These are phyloP conservation scores for Unio delphinus DNA, from an alignment of 2,888 invertebrate species.

Conservation along the genomic window DNA sequence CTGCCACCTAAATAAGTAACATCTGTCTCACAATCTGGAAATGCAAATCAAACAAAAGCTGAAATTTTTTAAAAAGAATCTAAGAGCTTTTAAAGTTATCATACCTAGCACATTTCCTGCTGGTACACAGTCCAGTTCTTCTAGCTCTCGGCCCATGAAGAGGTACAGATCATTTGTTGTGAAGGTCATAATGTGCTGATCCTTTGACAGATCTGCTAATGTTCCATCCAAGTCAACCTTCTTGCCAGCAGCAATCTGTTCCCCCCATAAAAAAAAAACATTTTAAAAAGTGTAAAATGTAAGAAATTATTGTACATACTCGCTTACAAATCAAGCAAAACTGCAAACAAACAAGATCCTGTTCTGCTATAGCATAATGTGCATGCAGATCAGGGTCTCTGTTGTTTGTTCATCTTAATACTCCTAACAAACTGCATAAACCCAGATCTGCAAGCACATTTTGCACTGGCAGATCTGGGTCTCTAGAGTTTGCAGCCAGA, in stretches of 20 bases:
- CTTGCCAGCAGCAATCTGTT: slow-evolving; percentile 7
- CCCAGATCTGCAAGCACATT: too few relatives aligned
- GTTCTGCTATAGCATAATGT: too few relatives aligned
- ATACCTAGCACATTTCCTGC: slow-evolving; percentile 92
- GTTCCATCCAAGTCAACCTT: slow-evolving; percentile 38
- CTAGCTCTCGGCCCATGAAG: slow-evolving; percentile 91
- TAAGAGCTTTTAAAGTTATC: slow-evolving; percentile 2
- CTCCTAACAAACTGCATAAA: too few relatives aligned
- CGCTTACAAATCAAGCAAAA: too few relatives aligned
- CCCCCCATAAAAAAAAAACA: background rate
- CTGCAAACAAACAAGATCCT: too few relatives aligned
- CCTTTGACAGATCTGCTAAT: slow-evolving; percentile 63
- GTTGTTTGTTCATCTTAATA: too few relatives aligned
- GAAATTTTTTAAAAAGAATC: slow-evolving; percentile 72
- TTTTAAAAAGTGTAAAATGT: background rate
- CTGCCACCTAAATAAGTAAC: too few relatives aligned
- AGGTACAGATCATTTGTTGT: slow-evolving; percentile 85
- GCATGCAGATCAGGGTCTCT: too few relatives aligned
- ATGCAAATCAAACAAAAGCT: background rate
- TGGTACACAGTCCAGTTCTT: slow-evolving; percentile 83
- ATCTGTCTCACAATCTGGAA: too few relatives aligned
- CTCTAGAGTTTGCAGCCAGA: too few relatives aligned
- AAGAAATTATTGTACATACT: background rate
- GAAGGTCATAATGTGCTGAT: slow-evolving; percentile 79
- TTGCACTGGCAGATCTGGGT: too few relatives aligned